Conservation (phyloP, 2,113 vertebrate genomes). For the Channa maculata region DNA sequence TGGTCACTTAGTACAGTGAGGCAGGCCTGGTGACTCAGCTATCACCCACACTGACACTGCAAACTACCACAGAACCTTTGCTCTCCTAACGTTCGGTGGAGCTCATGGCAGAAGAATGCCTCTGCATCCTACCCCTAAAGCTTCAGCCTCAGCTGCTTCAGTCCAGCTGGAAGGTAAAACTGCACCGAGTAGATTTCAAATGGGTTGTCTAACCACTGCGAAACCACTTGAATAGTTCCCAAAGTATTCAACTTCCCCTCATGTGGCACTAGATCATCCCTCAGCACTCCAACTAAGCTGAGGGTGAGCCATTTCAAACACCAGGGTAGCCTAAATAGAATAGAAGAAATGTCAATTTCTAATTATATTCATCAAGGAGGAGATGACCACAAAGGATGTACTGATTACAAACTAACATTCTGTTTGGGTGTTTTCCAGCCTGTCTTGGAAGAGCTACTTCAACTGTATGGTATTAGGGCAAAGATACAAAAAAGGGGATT, state of each 20-base stretch:
- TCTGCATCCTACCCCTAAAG: slow-evolving; percentile 34
- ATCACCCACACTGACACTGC: slow-evolving; percentile 11
- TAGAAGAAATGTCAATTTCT: slow-evolving; percentile 27
- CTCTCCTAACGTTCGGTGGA: slow-evolving; percentile 32
- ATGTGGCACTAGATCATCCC: slow-evolving; percentile 29
- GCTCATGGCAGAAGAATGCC: slow-evolving; percentile 14
- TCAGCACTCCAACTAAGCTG: background rate
- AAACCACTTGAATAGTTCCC: slow-evolving; percentile 55
- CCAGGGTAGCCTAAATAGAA: slow-evolving; percentile 12
- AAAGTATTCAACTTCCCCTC: slow-evolving; percentile 51
- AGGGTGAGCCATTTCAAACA: slow-evolving; percentile 19
- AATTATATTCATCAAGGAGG: slow-evolving; percentile 15
- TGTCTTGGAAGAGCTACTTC: background rate
- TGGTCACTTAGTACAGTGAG: background rate
- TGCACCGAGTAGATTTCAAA: slow-evolving; percentile 32
- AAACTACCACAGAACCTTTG: slow-evolving; percentile 14
- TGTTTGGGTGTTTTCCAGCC: background rate
- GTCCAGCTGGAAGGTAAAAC: slow-evolving; percentile 57
- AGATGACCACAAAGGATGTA: slow-evolving; percentile 16
- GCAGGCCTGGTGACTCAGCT: slow-evolving; percentile 3
- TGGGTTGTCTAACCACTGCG: slow-evolving; percentile 50
- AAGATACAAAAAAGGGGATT: too few relatives aligned
- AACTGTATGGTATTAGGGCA: too few relatives aligned
- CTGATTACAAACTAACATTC: slow-evolving; percentile 23
- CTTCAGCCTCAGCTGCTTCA: slow-evolving; percentile 13